These are phyloP conservation scores for Lottia scabra DNA, from an alignment of 2,888 invertebrate species.

Conservation along the genomic window DNA sequence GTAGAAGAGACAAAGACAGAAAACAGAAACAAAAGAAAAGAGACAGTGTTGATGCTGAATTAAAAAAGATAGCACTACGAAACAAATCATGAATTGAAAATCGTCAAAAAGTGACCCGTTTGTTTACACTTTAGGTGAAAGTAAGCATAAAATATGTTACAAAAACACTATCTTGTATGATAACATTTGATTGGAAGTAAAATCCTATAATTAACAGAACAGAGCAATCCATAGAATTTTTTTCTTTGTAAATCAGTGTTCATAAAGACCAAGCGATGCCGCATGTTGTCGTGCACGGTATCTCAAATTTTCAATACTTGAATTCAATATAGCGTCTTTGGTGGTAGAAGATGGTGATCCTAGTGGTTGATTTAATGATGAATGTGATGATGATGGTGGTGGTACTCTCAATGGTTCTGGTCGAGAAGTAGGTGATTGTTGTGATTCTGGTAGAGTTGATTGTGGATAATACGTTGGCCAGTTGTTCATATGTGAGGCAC, in stretches of 20 bases:
- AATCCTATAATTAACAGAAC: no score
- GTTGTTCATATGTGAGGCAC: constrained; percentile 15
- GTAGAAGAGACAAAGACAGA: no score
- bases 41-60: no score
- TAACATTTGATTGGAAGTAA: no score
- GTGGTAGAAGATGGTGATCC: constrained; percentile 13
- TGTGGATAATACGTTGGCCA: constrained; percentile 19
- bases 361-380: constrained; percentile 14
- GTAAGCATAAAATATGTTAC: no score
- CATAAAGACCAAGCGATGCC: constrained; percentile 39
- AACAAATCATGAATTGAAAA: no score
- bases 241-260: constrained; percentile 7
- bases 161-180: no score
- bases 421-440: constrained; percentile 23
- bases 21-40: no score
- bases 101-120: no score
- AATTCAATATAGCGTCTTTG: constrained; percentile 84
- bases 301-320: constrained; percentile 77
- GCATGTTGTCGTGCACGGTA: constrained; percentile 51
- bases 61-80: no score
- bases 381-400: constrained; percentile 18
- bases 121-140: no score
- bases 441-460: constrained; percentile 16
- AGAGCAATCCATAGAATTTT: no score
- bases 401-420: constrained; percentile 19